Conservation (phyloP, 2,888 invertebrate species). For the Pseudococcus longispinus region DNA sequence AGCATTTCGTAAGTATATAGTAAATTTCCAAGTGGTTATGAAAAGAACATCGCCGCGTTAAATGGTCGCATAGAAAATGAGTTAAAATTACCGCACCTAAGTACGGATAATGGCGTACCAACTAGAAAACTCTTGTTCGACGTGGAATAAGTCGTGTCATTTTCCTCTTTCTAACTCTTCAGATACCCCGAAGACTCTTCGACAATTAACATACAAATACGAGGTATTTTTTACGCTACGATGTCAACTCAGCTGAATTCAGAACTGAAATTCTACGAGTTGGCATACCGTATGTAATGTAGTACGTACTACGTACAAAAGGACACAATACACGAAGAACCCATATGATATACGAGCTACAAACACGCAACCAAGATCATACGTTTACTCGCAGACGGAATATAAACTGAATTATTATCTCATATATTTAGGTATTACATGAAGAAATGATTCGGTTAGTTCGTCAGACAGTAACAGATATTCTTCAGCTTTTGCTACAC, state of each 20-base stretch:
- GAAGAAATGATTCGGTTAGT: slow-evolving; percentile 54
- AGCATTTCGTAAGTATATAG: neutral
- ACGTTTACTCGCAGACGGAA: neutral
- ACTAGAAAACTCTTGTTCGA: neutral
- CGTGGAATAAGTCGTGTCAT: neutral
- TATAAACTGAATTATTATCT: slow-evolving; percentile 55
- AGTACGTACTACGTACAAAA: neutral
- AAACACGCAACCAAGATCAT: slow-evolving; percentile 46
- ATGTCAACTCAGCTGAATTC: neutral
- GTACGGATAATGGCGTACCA: neutral
- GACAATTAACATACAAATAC: slow-evolving; percentile 11
- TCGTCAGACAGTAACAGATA: slow-evolving; percentile 55
- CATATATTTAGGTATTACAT: slow-evolving; percentile 52
- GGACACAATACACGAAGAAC: neutral
- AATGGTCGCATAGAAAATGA: slow-evolving; percentile 34
- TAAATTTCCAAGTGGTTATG: slow-evolving; percentile 24
- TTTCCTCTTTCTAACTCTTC: neutral
- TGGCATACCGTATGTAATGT: neutral
- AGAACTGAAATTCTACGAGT: neutral
- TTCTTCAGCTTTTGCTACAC: slow-evolving; percentile 37
- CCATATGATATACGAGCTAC: slow-evolving; percentile 46
- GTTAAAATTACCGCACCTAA: neutral
- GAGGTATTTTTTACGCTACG: slow-evolving; percentile 4
- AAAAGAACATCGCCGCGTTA: slow-evolving; percentile 11
- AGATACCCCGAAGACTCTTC: neutral